Percentiles rank a stretch among this genome's conserved stretches.
These are phyloP conservation scores for Channa argus DNA, from an alignment of 2,113 vertebrate species.

Conservation along the genomic window DNA sequence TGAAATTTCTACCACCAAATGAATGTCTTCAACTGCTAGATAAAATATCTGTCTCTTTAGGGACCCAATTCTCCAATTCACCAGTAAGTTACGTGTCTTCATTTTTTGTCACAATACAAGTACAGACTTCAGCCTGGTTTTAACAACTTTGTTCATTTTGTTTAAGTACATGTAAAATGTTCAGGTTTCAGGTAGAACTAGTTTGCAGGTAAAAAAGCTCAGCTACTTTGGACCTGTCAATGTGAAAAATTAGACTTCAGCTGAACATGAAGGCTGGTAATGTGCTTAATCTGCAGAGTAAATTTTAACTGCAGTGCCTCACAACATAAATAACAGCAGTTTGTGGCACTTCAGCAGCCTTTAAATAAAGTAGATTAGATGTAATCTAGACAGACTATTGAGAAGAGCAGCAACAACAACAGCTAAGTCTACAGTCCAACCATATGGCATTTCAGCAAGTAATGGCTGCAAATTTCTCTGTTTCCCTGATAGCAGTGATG, in stretches of 20 bases:
- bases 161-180: not conserved
- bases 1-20: too few species aligned
- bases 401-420: constrained; percentile 71
- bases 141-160: too few species aligned
- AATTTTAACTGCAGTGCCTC: constrained; percentile 55
- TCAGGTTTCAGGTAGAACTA: not conserved
- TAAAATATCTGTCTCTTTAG: too few species aligned
- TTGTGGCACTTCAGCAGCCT: constrained; percentile 52
- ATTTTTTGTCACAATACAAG: too few species aligned
- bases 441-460: constrained; percentile 74
- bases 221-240: not conserved
- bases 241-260: constrained; percentile 41
- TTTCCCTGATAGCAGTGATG: constrained; percentile 17
- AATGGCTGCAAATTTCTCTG: constrained; percentile 49
- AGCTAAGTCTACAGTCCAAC: constrained; percentile 60
- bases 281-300: constrained; percentile 52
- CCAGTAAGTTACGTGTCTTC: too few species aligned
- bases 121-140: too few species aligned
- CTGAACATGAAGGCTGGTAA: constrained; percentile 33
- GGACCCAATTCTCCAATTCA: too few species aligned
- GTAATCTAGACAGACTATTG: constrained; percentile 77
- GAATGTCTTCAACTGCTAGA: too few species aligned
- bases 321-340: constrained; percentile 56
- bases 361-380: constrained; percentile 79
- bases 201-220: constrained; percentile 9